Evolutionary conservation across 2,797 vertebrate species (phyloP).

Genomic region (Cyprinodon diabolis): DNA sequence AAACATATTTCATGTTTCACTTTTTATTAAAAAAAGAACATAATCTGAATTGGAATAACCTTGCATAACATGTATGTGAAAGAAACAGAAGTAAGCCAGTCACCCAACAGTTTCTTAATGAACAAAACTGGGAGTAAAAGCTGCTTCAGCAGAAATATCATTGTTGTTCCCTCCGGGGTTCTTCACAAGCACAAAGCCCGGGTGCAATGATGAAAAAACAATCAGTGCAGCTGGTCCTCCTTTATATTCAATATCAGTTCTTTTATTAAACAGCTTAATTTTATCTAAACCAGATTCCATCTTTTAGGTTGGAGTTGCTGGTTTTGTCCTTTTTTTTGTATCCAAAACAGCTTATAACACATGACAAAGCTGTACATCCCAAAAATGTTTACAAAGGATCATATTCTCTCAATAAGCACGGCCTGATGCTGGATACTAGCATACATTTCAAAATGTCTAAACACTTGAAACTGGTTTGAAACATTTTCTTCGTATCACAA

Average conservation of each 20-base stretch:
- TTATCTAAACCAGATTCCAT: background rate
- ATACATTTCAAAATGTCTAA: background rate
- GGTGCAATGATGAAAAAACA: conserved; percentile 35
- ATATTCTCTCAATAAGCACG: conserved; percentile 21
- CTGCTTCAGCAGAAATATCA: conserved; percentile 19
- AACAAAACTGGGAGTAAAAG: conserved; percentile 28
- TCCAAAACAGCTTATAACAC: background rate
- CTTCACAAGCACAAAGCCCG: conserved; percentile 38
- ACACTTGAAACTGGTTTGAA: background rate
- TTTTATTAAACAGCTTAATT: background rate
- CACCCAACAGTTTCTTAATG: conserved; percentile 47
- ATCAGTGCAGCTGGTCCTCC: conserved; percentile 41
- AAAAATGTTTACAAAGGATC: conserved; percentile 23
- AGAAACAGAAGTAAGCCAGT: conserved; percentile 53
- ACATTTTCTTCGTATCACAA: conserved; percentile 44
- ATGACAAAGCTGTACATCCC: background rate
- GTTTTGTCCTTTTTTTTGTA: background rate
- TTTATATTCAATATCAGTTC: background rate
- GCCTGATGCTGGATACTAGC: background rate
- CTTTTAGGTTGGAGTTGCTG: conserved; percentile 20
- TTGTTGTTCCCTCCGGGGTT: conserved; percentile 40
- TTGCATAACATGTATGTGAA: conserved; percentile 74
- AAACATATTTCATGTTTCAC: conserved; percentile 45
- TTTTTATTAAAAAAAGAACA: conserved; percentile 68
- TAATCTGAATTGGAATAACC: conserved; percentile 57